Base-by-base conservation (phyloP, 64 coral and sea anemone species). In the Stichodactyla mertensii region DNA sequence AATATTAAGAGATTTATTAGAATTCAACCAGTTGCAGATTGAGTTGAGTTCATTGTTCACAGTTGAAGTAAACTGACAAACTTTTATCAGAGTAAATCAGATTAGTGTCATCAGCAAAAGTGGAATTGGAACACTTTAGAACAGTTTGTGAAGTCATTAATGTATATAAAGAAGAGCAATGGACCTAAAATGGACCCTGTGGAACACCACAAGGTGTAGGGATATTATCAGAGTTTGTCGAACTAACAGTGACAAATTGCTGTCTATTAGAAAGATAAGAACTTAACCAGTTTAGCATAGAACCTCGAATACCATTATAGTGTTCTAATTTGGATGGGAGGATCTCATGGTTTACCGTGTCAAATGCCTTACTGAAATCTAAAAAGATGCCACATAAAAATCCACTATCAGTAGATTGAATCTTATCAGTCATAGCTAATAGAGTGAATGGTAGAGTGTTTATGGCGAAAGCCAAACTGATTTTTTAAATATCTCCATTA, bases 321-420 rank as follows among this genome's bases (percentile, higher is more conserved):
- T 59, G 78, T 57, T 88, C 53, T 6, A 60, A 53, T 88, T 88
- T 88, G 36, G 55, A 55, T 24, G 81, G 59, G 16, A 88, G 78
- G 55, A 88, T 88, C 54, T 88, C 70, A 78, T 87, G 86, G 51
- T 87, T 60, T 13, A 87, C 71, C 20, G 62, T 87, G 15, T 87
- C 86, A 74, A 87, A 87, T 55, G 86, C 69, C 66, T 87, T 87
- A 24, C 86, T 79, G n/a, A 87, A 60, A 36, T 87, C 86, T 19
- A 87, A 53, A 19, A 87, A 87, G 2, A 87, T 86, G 15, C 86
- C 67, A 87, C 86, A 87, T 52, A 69, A 87, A 55, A 52, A 15
- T 20, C 69, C 54, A 51, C 52, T 36, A 54, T 87, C 86, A 78
- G 74, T 87, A 16, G 86, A 64, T 61, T 87, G 86, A 55, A 78